These are phyloP conservation scores for Amorpha juglandis DNA, from an alignment of 2,888 invertebrate species.

Conservation along the genomic window DNA sequence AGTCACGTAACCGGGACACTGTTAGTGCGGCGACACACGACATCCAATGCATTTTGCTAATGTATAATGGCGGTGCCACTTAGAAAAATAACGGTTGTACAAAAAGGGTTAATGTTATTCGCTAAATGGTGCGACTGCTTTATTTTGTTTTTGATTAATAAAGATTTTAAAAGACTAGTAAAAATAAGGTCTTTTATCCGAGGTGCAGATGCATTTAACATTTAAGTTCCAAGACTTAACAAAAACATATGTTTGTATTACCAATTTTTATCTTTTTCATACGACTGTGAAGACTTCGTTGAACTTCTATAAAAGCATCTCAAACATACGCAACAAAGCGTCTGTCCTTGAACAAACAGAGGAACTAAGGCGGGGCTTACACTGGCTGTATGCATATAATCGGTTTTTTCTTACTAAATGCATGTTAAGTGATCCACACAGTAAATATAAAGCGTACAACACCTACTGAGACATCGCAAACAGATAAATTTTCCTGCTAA, in stretches of 20 bases:
- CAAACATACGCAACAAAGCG: constrained; percentile 48
- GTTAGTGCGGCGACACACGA: constrained; percentile 49
- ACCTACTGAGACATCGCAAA: constrained; percentile 57
- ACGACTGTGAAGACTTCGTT: constrained; percentile 44
- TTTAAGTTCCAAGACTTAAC: background rate
- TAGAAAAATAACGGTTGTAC: constrained; percentile 32
- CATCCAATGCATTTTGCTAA: constrained; percentile 34
- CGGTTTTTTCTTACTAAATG: constrained; percentile 38
- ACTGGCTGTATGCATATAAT: constrained; percentile 40
- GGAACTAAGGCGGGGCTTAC: constrained; percentile 46
- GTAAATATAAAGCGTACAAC: constrained; percentile 47
- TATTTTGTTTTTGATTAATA: constrained; percentile 1
- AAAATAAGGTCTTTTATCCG: background rate
- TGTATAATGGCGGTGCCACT: constrained; percentile 41
- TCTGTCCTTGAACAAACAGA: constrained; percentile 46
- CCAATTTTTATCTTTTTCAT: constrained; percentile 38
- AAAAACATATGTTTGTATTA: constrained; percentile 37
- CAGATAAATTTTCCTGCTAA: constrained; percentile 67
- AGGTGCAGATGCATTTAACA: background rate
- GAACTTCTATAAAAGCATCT: constrained; percentile 50
- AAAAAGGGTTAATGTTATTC: constrained; percentile 8
- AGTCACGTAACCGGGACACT: constrained; percentile 68
- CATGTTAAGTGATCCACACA: constrained; percentile 56
- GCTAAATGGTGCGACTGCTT: constrained; percentile 1
- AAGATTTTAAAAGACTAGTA: background rate